Evolutionary conservation across 2,797 vertebrate species (phyloP), one percentile per base, ranked within the genome.

Genomic region (Arnoldichthys spilopterus): DNA sequence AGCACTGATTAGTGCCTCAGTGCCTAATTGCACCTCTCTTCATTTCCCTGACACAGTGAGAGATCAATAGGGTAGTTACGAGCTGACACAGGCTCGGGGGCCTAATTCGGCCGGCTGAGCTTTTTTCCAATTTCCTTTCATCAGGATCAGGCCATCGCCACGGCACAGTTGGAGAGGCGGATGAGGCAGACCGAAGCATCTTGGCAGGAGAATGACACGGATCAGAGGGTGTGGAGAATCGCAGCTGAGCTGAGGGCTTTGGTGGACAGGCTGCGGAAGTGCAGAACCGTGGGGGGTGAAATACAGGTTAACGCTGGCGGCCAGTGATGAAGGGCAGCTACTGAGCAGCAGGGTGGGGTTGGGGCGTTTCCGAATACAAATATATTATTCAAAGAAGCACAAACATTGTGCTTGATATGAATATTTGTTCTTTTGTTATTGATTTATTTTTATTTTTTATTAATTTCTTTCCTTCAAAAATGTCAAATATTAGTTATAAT

Each of bases 51-150:
- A 79, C 70, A 82, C 58, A 71, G 49, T 71, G 45, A 54, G 26
- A 74, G 80, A 83, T 81, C 76, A 74, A 79, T 77, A 83, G 30
- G 62, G 72, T 72, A 74, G 69, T 76, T 77, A 80, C 66, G 66
- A 70, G 32, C 37, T 67, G 79, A 69, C 63, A 76, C 53, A 71
- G 43, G 49, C 54, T 67, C 53, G 30, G 37, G 72, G 58, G 54
- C 62, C 62, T 82, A 40, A 67, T 80, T 74, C 68, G 26, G 28
- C 4, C 11, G 11, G 28, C 59, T 58, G 69, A 58, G 51, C 53
- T 76, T 58, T 76, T 77, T 74, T 76, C 59, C 26, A 74, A 32
- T 76, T 69, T 81, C 77, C 70, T 54, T 78, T 67, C 64, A 62
- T 32, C 3, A 2, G 12, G 54, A 82, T 58, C 45, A 64, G 66